Evolutionary conservation across 2,888 invertebrate species (phyloP), one percentile per base, ranked within the genome.

Genomic region (Glaucopsyche alexis): DNA sequence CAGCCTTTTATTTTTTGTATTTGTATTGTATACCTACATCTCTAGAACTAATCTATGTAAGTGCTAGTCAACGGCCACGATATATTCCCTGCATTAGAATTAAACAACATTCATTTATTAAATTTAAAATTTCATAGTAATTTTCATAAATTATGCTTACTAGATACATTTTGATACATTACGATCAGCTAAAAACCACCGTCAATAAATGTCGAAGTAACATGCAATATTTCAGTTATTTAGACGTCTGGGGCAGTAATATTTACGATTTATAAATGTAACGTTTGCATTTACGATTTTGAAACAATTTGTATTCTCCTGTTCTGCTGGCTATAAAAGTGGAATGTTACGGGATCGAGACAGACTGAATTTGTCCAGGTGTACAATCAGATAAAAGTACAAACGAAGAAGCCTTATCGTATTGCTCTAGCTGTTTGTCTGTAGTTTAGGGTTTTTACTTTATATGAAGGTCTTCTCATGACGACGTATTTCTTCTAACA

Each of bases 251-350:
- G 40, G 14, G n/a, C 49, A 29, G 69, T 69, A 69, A 69, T 71
- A 72, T 75, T 78, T 78, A 77, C 74, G 75, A 74, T 75, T 73
- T 74, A 67, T 83, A 83, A 87, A 85, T 84, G 79, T 80, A 80
- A 80, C 74, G 86, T 87, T 87, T 86, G 86, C 82, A 85, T 89
- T 91, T 91, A 91, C 88, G 90, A 87, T 85, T 83, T 79, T 75
- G 80, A 85, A 89, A 88, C 88, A 85, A 89, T 92, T 90, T 88
- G 87, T 92, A 92, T 92, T 90, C 91, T 79, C 78, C 79, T 80
- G 80, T 80, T 79, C 87, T 82, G 78, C 75, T 74, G 80, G 84
- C 79, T 81, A 87, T 92, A 91, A 91, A 91, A 89, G 81, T 83
- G 82, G 77, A 77, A 76, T 80, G 81, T 79, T 80, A 77, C 81